Base-by-base conservation (phyloP, 1,140 invertebrate species). In the Calosoma granatense region DNA sequence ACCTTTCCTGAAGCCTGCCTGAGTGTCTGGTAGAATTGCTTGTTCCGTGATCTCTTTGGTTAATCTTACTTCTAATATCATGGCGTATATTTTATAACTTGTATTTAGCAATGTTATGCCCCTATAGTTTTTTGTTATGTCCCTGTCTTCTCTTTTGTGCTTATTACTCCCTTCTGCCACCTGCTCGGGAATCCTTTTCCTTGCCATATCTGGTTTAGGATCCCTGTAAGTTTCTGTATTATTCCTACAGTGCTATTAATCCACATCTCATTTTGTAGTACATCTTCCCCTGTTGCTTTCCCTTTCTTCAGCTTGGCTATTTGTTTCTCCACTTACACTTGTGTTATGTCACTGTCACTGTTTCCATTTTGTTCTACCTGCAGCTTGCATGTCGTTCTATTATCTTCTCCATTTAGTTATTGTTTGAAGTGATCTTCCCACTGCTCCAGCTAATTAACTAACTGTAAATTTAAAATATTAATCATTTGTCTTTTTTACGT, bases 1-100 rank as follows among this genome's bases (percentile, higher is more conserved):
- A 15, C 51, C 58, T 51, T 54, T 56, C 43, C 58, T 47, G 21
- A 63, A 63, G 1, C 55, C 63, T n/a, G 57, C 59, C 54, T 59
- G 57, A 6, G 26, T 30, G 14, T 30, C 26, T 14, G 26, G 26
- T 30, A 30, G 26, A 14, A 30, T 30, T 14, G 4, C 14, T 30
- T 30, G 4, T 4, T 30, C 26, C 14, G 4, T 14, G 14, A 30
- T 30, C 14, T 30, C 6, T 6, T 4, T 30, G 6, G 4, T 4
- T 30, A 30, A 30, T 30, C 26, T 30, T 30, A 6, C 14, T 6
- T 30, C 26, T 30, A 30, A 30, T 4, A 30, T 30, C 4, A 14
- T 14, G 4, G 26, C 26, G 14, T 30, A 30, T 30, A 30, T 30
- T 30, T 30, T 30, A 30, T 30, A 30, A 6, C 6, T 14, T 14